Conservation (phyloP, 1,140 invertebrate species). For the Telenomus remus region DNA sequence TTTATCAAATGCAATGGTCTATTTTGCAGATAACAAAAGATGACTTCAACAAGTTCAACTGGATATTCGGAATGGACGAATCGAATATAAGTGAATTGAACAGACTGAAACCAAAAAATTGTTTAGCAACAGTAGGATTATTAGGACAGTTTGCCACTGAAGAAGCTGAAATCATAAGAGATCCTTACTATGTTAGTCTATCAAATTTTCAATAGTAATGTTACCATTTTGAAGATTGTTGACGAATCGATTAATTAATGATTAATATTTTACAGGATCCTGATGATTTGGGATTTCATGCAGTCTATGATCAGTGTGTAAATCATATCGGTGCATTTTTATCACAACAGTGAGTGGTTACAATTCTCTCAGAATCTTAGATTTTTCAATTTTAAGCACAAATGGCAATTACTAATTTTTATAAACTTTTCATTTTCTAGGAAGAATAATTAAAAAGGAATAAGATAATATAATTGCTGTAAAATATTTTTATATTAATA, state of each 20-base stretch:
- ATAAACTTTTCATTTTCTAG: no score
- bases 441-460: no score
- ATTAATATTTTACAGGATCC: constrained; percentile 74
- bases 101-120: constrained; percentile 77
- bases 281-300: constrained; percentile 81
- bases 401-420: no score
- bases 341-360: constrained; percentile 15
- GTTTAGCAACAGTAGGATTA: constrained; percentile 83
- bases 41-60: constrained; percentile 89
- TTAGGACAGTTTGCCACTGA: constrained; percentile 89
- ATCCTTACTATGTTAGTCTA: constrained; percentile 89
- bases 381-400: no score
- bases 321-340: constrained; percentile 82
- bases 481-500: no score
- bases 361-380: no score
- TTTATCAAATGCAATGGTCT: neutral
- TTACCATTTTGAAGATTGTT: no score
- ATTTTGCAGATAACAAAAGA: constrained; percentile 77
- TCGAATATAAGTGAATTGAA: constrained; percentile 85
- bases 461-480: no score
- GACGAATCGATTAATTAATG: neutral
- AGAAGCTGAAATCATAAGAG: constrained; percentile 86
- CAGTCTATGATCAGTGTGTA: constrained; percentile 83
- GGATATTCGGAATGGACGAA: constrained; percentile 95
- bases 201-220: constrained; percentile 4